phyloP scores from a whole-genome alignment of 2,888 invertebrate species.

The Orthonychiurus folsomi region DNA sequence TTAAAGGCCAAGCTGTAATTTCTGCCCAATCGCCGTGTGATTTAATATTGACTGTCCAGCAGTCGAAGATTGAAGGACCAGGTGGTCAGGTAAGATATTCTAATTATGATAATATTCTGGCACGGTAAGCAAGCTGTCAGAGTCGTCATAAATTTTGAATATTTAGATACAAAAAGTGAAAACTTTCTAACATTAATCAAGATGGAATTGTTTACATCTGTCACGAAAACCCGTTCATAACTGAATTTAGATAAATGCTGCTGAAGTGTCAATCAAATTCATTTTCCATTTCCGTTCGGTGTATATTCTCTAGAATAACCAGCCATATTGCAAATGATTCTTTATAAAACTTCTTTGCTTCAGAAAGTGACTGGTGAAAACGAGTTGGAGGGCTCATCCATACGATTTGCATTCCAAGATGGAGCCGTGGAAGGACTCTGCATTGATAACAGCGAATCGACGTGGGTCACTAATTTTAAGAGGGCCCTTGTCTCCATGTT shows the following conservation, averaged over 20 bases:
- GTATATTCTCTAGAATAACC: no score
- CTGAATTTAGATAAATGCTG: no score
- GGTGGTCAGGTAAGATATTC: constrained; percentile 30
- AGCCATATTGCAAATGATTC: no score
- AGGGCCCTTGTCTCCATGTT: constrained; percentile 75
- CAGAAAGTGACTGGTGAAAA: constrained; percentile 47
- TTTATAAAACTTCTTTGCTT: constrained; percentile 18
- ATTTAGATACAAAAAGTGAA: neutral
- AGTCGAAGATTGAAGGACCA: constrained; percentile 33
- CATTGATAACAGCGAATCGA: constrained; percentile 60
- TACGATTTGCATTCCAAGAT: constrained; percentile 67
- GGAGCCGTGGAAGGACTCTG: constrained; percentile 72
- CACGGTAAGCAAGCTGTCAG: no score
- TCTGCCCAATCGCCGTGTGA: constrained; percentile 45
- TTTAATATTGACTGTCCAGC: constrained; percentile 41
- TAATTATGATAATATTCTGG: no score
- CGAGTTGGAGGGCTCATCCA: constrained; percentile 56
- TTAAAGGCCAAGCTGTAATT: constrained; percentile 43
- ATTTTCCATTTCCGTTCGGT: no score
- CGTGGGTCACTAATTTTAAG: constrained; percentile 79
- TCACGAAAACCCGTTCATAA: no score
- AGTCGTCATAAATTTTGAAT: neutral
- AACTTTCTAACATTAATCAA: neutral
- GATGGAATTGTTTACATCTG: no score
- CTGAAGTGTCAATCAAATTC: no score